A percentile compares a stretch with the other conserved stretches of the same genome.
Conservation (phyloP, 1,140 invertebrate genomes). For the Hydropsyche tenuis region DNA sequence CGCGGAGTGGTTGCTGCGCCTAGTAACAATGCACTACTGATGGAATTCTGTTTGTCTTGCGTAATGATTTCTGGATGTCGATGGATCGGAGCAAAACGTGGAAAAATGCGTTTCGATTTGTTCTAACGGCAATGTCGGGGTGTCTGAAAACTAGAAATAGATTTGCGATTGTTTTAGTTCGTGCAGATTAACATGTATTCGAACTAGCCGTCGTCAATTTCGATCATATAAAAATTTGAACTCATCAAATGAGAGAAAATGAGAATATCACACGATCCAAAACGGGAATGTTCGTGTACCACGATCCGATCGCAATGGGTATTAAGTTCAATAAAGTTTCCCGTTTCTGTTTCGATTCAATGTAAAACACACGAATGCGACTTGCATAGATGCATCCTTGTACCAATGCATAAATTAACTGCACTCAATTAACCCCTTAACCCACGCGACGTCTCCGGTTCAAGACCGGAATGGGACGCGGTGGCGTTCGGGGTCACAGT, state of each 20-base stretch:
- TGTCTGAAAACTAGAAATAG: no score
- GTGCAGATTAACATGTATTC: no score
- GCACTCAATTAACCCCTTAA: conserved; percentile 22
- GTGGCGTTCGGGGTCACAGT: not conserved
- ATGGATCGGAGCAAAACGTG: not conserved
- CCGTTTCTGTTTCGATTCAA: no score
- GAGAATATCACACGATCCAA: not conserved
- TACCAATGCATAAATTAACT: conserved; percentile 28
- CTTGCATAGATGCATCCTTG: conserved; percentile 6
- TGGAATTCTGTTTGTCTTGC: conserved; percentile 6
- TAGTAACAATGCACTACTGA: conserved; percentile 8
- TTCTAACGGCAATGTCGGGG: not conserved
- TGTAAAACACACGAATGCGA: no score
- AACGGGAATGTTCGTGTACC: not conserved
- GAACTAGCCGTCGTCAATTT: no score
- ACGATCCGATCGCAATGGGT: not conserved
- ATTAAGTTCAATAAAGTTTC: no score
- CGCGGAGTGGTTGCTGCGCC: not conserved
- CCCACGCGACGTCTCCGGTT: not conserved
- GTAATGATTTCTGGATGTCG: no score
- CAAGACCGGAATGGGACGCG: not conserved
- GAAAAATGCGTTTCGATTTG: not conserved
- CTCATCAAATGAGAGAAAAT: no score
- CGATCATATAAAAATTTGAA: no score
- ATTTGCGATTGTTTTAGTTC: no score